Evolutionary conservation across 2,888 invertebrate species (phyloP), one percentile per base, ranked within the genome.

Genomic region (Dryomyza anilis): DNA sequence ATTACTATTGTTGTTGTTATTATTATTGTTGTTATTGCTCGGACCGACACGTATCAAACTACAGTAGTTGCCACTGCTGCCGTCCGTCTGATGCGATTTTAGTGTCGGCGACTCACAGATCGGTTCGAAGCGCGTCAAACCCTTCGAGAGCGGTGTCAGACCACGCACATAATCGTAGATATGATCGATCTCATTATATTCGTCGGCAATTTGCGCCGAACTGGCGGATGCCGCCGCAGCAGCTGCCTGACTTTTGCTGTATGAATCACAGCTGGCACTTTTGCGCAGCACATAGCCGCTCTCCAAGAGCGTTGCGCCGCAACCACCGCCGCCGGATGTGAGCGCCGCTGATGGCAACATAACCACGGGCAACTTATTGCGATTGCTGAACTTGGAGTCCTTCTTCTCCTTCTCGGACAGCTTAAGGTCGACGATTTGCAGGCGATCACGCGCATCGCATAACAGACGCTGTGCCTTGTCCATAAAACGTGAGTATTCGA

Each of bases 81-180:
- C 81, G 67, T 78, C 81, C 53, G 82, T 82, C 63, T 81, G 78
- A 69, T 83, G 83, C 50, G 82, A 83, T 67, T 83, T 81, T 23
- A 82, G 72, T n/a, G 80, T 80, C 72, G 74, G 84, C 76, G 78
- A 84, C 81, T 83, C 85, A 36, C 84, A 84, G 43, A 85, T 85
- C 46, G 75, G 85, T 76, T 76, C 86, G 79, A 76, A 86, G 71
- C 74, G 84, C 73, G 80, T 85, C 81, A 74, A 81, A 76, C 89
- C 92, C 81, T 94, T 93, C 5, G 96, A 95, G 29, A 95, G 86
- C 1, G 95, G 95, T 58, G 95, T 95, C 73, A 96, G 92, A 1
- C 96, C 96, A 69, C 96, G 87, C 0, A 97, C 95, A 81, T 96
- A 97, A 80, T 96, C 95, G 81, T 97, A 97, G 71, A 97, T 95